Evolutionary conservation across 2,797 vertebrate species (phyloP), one percentile per base, ranked within the genome.

Genomic region (Neosilurus mollespiculum): DNA sequence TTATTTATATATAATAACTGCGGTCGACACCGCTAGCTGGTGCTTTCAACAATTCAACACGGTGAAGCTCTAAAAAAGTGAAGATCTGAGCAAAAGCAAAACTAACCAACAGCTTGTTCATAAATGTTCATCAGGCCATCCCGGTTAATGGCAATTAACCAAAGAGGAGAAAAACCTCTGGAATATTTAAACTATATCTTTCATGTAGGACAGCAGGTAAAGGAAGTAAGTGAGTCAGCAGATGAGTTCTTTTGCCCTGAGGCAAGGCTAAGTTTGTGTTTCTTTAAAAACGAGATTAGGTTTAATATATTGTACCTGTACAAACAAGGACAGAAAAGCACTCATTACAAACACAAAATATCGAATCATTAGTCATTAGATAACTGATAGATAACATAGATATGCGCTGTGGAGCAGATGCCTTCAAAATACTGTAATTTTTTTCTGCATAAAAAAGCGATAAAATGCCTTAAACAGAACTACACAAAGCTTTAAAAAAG

Each of bases 1-100:
- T 65, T 96, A 96, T 96, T 96, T 95, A 96, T 96, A 96, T 93
- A 96, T 96, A 96, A 97, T 96, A 96, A 96, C 96, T 96, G 96
- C 94, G 95, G 95, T 93, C 93, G 94, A 91, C 93, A 94, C 96
- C 94, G 92, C 93, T 93, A 14, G 69, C 69, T 73, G 58, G n/a
- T 79, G 49, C 49, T 53, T 53, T 79, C 49, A 9, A 4, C 26
- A 7, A 51, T 56, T 80, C 15, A 49, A 43, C 14, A 75, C 20
- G 22, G 24, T 71, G 18, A 62, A 34, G 93, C 91, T 90, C 92
- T 93, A 93, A 93, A 94, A 34, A 81, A 70, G 12, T 49, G 30
- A 30, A n/a, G 26, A 87, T 86, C 34, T 64, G 37, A 26, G 43
- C 15, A 3, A 26, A 78, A 78, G n/a, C 7, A 61, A 62, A 78